Base-by-base conservation (phyloP, 1,140 invertebrate genomes). In the Periplaneta americana region DNA sequence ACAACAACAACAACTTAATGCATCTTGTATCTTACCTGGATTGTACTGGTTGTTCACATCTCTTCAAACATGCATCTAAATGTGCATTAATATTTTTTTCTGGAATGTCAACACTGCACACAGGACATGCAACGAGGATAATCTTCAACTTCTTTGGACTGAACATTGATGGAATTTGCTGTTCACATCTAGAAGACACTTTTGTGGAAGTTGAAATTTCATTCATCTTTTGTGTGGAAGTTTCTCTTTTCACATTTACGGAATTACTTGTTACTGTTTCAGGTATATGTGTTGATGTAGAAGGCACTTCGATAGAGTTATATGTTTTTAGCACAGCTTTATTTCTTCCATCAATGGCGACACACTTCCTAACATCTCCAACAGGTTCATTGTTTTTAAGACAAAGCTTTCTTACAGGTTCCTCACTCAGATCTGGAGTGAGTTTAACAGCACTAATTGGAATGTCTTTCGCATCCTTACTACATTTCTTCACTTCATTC, bases 51-150 rank as follows among this genome's bases (percentile, higher is more conserved):
- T 66, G 15, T n/a, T 66, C 28, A 18, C 39, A 85, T 80, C 88
- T 84, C 79, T 88, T 87, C 34, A 91, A 85, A 85, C 91, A 92
- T 75, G 87, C 86, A 85, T 92, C 91, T 36, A 92, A 86, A 85
- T 92, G 91, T 31, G 84, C 85, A 84, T 92, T 92, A 15, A 92
- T 89, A 83, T 88, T 86, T 8, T 81, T 82, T 77, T 88, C 83
- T 17, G 86, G 84, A 57, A 92, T 86, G 15, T 87, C 85, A 36
- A 91, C 89, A 80, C 84, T 86, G 82, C 91, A 92, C 0, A 92
- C 90, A 48, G 91, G 91, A 86, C 91, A 92, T n/a, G 85, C 75
- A 13, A 91, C 89, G 81, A 34, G 22, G 5, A 34, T 75, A 57
- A 28, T 48, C 83, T 84, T 86, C 35, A 81, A 35, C 35, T 83